phyloP scores from a whole-genome alignment of 2,113 vertebrate genomes.

The Oxygymnocypris stewartii region DNA sequence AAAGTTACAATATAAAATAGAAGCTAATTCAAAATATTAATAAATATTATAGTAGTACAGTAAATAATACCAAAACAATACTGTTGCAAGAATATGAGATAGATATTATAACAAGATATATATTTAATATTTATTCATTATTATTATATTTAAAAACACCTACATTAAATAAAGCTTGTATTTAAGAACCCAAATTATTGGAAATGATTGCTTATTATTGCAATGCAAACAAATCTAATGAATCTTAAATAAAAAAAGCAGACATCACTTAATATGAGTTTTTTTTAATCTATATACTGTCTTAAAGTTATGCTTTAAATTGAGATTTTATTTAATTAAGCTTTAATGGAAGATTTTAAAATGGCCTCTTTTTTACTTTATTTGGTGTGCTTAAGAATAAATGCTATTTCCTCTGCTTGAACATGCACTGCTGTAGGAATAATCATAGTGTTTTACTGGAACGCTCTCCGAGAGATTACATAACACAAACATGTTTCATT shows the following conservation, averaged over 20 bases:
- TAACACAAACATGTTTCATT: slow-evolving; percentile 12
- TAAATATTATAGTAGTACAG: background rate
- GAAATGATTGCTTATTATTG: background rate
- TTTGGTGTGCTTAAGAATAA: background rate
- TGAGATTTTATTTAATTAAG: background rate
- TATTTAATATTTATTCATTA: background rate
- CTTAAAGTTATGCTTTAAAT: background rate
- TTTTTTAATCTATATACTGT: background rate
- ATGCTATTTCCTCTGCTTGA: background rate
- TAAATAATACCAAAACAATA: background rate
- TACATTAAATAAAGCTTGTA: background rate
- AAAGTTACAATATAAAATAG: background rate
- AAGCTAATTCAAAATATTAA: background rate
- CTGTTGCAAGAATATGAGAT: background rate
- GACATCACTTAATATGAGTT: background rate
- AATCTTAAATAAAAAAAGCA: background rate
- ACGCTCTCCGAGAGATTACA: slow-evolving; percentile 22
- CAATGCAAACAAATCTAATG: background rate
- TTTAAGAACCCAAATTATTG: background rate
- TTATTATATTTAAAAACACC: background rate
- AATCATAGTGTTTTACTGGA: slow-evolving; percentile 18
- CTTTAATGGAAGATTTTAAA: background rate
- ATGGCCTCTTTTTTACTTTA: background rate
- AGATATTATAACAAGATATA: background rate
- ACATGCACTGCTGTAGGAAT: background rate